phyloP scores from a whole-genome alignment of 1,140 invertebrate genomes.

The Stenopsyche tienmushanensis region DNA sequence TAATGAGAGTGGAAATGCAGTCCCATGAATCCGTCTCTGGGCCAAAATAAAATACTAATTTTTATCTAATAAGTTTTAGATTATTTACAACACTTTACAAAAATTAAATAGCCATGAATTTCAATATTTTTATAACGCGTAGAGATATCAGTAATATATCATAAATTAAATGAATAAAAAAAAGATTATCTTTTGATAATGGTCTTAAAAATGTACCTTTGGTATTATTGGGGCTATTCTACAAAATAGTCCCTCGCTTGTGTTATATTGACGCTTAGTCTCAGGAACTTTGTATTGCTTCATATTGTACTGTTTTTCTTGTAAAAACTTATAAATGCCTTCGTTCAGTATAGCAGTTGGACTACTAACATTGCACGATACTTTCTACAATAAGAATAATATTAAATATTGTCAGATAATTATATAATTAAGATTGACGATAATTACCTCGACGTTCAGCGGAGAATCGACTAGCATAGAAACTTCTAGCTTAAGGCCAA shows the following conservation, averaged over 20 bases:
- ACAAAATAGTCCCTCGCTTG: conserved; percentile 52
- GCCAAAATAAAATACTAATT: too few relatives aligned
- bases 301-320: conserved; percentile 51
- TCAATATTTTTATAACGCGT: too few relatives aligned
- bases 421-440: neutral
- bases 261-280: conserved; percentile 16
- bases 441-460: conserved; percentile 69
- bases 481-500: conserved; percentile 72
- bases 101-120: too few relatives aligned
- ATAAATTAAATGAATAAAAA: too few relatives aligned
- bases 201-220: conserved; percentile 58
- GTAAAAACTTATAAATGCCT: conserved; percentile 63
- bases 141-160: too few relatives aligned
- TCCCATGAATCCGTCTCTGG: too few relatives aligned
- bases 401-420: neutral
- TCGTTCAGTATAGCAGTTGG: conserved; percentile 66
- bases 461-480: conserved; percentile 74
- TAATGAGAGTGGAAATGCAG: too few relatives aligned
- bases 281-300: conserved; percentile 28
- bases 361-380: conserved; percentile 69
- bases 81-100: too few relatives aligned
- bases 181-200: too few relatives aligned
- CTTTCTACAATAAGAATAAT: conserved; percentile 63
- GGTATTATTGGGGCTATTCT: conserved; percentile 71
- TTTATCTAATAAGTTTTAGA: too few relatives aligned